phyloP scores from a whole-genome alignment of 53 echinoderm and acorn worm genomes.

The Temnopleurus reevesii region DNA sequence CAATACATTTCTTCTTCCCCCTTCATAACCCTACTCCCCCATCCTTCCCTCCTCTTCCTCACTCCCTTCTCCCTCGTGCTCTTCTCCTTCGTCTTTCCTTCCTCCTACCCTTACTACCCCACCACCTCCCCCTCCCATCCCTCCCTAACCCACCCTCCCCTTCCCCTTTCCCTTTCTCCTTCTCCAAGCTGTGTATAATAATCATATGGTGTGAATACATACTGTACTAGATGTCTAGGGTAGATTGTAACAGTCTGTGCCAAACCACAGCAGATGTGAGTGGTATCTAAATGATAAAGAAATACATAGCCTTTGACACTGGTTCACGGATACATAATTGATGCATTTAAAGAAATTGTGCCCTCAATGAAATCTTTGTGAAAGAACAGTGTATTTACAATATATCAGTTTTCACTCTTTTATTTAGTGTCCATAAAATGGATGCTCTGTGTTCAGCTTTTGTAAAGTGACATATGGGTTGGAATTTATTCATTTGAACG shows the following conservation, averaged over 20 bases:
- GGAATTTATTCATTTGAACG: too few species aligned
- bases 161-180: too few species aligned
- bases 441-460: too few species aligned
- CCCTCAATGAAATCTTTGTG: background rate
- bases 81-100: background rate
- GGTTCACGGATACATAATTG: background rate
- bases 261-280: slow-evolving; percentile 14
- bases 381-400: too few species aligned
- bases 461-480: too few species aligned
- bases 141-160: background rate
- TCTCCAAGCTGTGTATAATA: background rate
- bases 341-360: background rate
- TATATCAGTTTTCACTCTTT: too few species aligned
- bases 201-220: background rate
- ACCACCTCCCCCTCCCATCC: background rate
- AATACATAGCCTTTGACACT: background rate
- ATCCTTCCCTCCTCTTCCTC: background rate
- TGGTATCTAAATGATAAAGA: background rate
- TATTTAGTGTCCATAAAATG: too few species aligned
- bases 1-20: too few species aligned
- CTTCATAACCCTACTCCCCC: background rate
- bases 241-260: background rate
- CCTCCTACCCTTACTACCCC: background rate
- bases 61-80: background rate
- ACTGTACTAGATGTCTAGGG: background rate